Percentiles rank a stretch among this genome's conserved stretches.
Conservation (phyloP, 2,797 vertebrate genomes). For the Sebastes trivittatus region DNA sequence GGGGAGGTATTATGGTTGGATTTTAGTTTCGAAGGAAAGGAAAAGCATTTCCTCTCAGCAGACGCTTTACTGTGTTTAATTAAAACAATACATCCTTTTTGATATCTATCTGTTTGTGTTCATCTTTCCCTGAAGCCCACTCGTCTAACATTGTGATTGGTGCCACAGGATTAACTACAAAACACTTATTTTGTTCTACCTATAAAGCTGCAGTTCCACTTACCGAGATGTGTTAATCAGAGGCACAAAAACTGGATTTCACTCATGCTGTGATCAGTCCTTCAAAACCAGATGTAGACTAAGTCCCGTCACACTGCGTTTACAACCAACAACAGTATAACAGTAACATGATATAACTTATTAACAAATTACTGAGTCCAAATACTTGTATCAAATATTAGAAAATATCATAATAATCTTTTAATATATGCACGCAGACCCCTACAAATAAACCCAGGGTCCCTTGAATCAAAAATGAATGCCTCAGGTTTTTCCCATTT, state of each 20-base stretch:
- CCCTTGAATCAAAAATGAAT: background rate
- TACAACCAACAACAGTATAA: background rate
- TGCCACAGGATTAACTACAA: background rate
- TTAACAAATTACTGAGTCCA: background rate
- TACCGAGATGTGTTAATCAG: background rate
- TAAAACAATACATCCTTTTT: background rate
- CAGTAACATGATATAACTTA: background rate
- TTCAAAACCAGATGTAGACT: background rate
- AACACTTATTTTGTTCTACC: background rate
- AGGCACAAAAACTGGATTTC: background rate
- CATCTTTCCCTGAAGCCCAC: background rate
- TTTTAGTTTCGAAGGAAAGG: background rate
- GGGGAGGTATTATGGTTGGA: background rate
- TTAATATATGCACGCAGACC: background rate
- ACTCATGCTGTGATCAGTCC: background rate
- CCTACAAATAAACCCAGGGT: background rate
- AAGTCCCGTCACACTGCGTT: background rate
- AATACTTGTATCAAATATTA: background rate
- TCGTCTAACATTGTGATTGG: background rate
- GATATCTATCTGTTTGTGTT: background rate
- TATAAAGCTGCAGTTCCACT: background rate
- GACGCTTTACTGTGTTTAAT: slow-evolving; percentile 1
- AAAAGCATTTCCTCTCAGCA: background rate
- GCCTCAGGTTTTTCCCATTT: background rate
- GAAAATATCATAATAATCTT: background rate